Evolutionary conservation across 1,140 invertebrate species (phyloP), one percentile per base, ranked within the genome.

Genomic region (Papilio xuthus): DNA sequence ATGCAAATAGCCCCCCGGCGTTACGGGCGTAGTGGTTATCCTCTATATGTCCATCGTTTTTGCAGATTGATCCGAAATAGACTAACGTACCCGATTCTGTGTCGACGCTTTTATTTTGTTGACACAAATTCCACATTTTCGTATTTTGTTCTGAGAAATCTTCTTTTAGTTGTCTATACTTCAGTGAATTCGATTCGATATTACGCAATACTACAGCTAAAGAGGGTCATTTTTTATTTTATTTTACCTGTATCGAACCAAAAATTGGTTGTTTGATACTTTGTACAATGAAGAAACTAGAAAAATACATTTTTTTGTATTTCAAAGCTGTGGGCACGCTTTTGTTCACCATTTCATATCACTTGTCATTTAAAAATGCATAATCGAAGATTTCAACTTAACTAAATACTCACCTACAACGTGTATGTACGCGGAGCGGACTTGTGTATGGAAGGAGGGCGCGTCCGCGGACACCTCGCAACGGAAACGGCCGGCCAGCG

Each of bases 401-500:
- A 28, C 23, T 60, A 53, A 6, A 32, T 75, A 92, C 93, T 92
- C 60, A 97, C 96, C 95, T 76, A 96, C 96, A 74, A 97, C 96
- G 83, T 96, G 95, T 95, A 97, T 96, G 86, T 94, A 95, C 23
- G 95, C 95, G 4, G 95, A 94, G 7, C 95, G 95, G 60, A 95
- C 94, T 87, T 94, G 90, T 0, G 96, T 97, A 83, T 96, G 95
- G 92, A 97, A 97, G 67, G 95, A 95, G 0, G 96, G 96, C 4
- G 95, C 94, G 85, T 97, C 96, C 0, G 96, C 96, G 0, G 96
- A 97, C 10, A 97, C 96, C 88, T 97, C 96, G 87, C 96, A 97
- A n/a, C 95, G 95, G 86, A 96, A 97, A 84, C 94, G 94, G 10
- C 96, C 96, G 2, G 96, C 95, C 20, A 96, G 92, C 80, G 96